Base-by-base conservation (phyloP, 2,113 vertebrate genomes). In the Haplotaxodon microlepis region DNA sequence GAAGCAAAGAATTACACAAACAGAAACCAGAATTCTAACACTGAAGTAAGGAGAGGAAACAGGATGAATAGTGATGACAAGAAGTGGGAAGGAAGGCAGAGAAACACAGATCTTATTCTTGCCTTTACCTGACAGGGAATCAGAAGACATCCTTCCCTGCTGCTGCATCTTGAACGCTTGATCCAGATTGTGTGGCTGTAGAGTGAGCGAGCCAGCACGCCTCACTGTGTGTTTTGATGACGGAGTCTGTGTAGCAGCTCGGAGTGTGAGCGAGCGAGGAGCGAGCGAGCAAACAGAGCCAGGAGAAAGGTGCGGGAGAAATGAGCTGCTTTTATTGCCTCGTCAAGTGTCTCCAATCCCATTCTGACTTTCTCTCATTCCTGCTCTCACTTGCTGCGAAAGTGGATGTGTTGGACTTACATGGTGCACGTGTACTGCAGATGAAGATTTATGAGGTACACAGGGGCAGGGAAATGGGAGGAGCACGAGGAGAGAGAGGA, bases 51-150 rank as follows among this genome's bases (percentile, higher is more conserved):
- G 27, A 91, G 14, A 24, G 57, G 38, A 80, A 82, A 87, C n/a
- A 21, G 82, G 19, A 85, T 45, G 73, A 9, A 81, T 47, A 76
- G 66, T 71, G 84, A 87, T 88, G 78, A 38, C 53, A 86, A 71
- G 31, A 40, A 73, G 79, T 79, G n/a, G 31, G 42, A 85, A 38
- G 36, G 53, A 80, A 85, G 69, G 69, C 45, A 86, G 36, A 78
- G 19, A 82, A 21, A 59, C 17, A 56, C 57, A 38, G 42, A 29
- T 86, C 13, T 34, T 8, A 24, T 63, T 36, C 89, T 81, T 87
- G 81, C 19, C 56, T 89, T 95, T 95, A 96, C 96, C 96, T 95
- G 94, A 90, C 59, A 94, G 82, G 87, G 90, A 87, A 88, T 95
- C 90, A 57, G 91, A 91, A 88, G 92, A 88, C 85, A 94, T 86